A percentile compares a stretch with the other conserved stretches of the same genome.
Evolutionary conservation across 1,140 invertebrate species (phyloP).

Genomic region (Apis florea): DNA sequence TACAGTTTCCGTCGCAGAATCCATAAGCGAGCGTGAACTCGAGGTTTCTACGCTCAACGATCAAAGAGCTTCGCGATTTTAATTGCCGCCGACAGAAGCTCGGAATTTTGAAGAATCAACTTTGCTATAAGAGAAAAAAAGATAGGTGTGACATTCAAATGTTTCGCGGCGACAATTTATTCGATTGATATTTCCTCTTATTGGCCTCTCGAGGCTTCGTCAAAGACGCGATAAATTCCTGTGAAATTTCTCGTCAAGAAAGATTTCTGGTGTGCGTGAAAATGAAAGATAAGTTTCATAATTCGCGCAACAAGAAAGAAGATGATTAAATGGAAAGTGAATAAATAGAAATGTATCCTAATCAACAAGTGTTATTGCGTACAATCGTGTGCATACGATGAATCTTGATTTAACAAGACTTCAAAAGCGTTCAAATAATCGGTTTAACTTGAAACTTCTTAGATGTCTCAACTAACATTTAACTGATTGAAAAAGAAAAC

Average conservation of each 20-base stretch:
- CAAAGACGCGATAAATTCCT: neutral
- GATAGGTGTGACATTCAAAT: neutral
- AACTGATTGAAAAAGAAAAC: too few relatives aligned
- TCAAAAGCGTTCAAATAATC: too few relatives aligned
- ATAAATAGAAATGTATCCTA: too few relatives aligned
- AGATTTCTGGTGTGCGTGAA: accelerated
- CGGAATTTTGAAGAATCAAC: conserved; percentile 15
- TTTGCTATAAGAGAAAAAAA: conserved; percentile 23
- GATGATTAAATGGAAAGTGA: too few relatives aligned
- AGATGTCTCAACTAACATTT: too few relatives aligned
- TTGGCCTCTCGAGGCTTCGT: neutral
- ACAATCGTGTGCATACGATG: too few relatives aligned
- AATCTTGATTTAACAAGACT: too few relatives aligned
- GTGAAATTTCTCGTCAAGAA: too few relatives aligned
- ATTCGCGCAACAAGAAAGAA: neutral
- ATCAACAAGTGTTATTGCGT: too few relatives aligned
- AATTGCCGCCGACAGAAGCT: conserved; percentile 19
- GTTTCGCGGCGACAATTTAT: neutral
- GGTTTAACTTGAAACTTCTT: too few relatives aligned
- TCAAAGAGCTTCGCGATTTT: conserved; percentile 43
- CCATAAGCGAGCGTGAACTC: neutral
- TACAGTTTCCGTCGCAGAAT: neutral
- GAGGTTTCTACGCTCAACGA: neutral
- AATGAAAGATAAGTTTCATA: neutral
- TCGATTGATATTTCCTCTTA: neutral